These are phyloP conservation scores for Cancer borealis DNA, from an alignment of 2,888 invertebrate genomes.

Conservation along the genomic window DNA sequence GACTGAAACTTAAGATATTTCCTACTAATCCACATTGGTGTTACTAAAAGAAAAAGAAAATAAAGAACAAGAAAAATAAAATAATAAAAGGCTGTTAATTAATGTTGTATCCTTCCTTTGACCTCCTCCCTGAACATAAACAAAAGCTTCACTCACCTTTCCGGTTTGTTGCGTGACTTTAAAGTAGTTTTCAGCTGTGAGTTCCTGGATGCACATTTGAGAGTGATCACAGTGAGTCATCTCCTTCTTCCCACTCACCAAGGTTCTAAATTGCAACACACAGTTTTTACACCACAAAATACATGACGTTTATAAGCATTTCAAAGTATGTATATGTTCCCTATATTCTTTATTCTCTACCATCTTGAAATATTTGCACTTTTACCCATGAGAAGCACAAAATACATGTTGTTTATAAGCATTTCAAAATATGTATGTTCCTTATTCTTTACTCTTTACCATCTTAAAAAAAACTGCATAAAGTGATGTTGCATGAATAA, in stretches of 20 bases:
- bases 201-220: conserved; percentile 84
- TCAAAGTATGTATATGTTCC: neutral
- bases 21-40: no score
- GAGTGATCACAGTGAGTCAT: conserved; percentile 70
- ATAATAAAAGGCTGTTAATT: no score
- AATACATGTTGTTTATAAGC: no score
- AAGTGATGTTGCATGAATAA: neutral
- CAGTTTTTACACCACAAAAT: conserved; percentile 32
- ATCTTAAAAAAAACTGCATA: no score
- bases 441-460: neutral
- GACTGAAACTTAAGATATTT: no score
- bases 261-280: conserved; percentile 56
- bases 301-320: neutral
- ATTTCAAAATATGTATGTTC: no score
- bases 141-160: conserved; percentile 81
- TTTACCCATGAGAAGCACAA: neutral
- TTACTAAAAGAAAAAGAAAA: neutral
- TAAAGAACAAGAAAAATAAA: neutral
- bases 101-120: neutral
- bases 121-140: neutral
- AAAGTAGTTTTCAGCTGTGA: conserved; percentile 85
- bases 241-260: conserved; percentile 69
- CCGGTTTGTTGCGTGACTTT: conserved; percentile 83
- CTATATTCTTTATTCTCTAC: neutral
- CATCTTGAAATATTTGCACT: neutral